Conservation (phyloP, 2,888 invertebrate species). For the Vesta saturnalis region DNA sequence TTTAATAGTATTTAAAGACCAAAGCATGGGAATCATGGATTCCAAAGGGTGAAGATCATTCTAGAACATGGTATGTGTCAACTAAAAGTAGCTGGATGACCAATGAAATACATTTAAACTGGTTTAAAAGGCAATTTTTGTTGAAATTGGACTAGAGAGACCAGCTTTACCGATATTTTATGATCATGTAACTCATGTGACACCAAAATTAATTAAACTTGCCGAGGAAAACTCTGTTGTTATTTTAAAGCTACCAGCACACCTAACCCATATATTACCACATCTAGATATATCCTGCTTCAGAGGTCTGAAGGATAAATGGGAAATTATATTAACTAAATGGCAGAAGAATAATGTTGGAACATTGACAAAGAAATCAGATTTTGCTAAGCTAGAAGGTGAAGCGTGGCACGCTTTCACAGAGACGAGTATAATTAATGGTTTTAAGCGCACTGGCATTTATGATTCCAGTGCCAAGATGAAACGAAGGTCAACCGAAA, state of each 20-base stretch:
- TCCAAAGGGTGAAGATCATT: constrained; percentile 9
- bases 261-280: constrained; percentile 3
- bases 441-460: neutral
- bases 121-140: neutral
- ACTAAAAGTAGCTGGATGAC: constrained; percentile 19
- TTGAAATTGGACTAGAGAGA: neutral
- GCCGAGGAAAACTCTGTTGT: constrained; percentile 13
- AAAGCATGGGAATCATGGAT: constrained; percentile 20
- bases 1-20: constrained; percentile 14
- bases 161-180: constrained; percentile 33
- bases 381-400: neutral
- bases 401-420: neutral
- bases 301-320: neutral
- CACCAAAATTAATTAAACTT: neutral
- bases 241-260: constrained; percentile 24
- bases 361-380: neutral
- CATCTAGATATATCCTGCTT: neutral
- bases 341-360: constrained; percentile 3
- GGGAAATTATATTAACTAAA: neutral
- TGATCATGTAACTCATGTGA: constrained; percentile 51
- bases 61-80: constrained; percentile 13
- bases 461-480: neutral
- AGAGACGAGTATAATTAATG: neutral
- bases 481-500: neutral
- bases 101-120: neutral